Evolutionary conservation across 1,140 invertebrate genomes (phyloP).

Genomic region (Hermatobates lingyangjiaoensis): DNA sequence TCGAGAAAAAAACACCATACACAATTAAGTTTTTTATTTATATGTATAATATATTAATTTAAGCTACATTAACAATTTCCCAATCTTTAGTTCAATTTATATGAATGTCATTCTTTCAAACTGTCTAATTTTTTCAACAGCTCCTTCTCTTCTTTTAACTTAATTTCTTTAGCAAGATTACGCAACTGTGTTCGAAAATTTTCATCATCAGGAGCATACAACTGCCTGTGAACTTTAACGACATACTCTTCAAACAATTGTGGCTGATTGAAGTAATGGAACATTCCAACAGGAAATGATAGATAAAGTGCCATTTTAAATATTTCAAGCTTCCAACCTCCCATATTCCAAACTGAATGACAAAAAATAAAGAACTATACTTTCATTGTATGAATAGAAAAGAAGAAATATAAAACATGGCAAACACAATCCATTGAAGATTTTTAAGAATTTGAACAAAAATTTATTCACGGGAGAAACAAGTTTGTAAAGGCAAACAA

Average conservation of each 20-base stretch:
- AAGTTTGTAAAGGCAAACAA: too few relatives aligned
- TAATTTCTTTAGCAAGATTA: constrained; percentile 33
- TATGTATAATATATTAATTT: too few relatives aligned
- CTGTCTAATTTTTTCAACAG: too few relatives aligned
- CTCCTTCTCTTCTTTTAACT: constrained; percentile 29
- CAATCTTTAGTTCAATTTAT: too few relatives aligned
- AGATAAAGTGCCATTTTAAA: constrained; percentile 67
- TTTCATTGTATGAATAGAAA: too few relatives aligned
- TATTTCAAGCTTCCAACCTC: constrained; percentile 60
- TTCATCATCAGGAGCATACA: constrained; percentile 45
- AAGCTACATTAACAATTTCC: too few relatives aligned
- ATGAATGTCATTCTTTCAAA: too few relatives aligned
- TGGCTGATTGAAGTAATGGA: constrained; percentile 72
- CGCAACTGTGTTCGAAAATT: constrained; percentile 33
- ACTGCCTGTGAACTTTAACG: constrained; percentile 41
- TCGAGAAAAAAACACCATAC: too few relatives aligned
- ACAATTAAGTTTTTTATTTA: too few relatives aligned
- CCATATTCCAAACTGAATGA: constrained; percentile 31
- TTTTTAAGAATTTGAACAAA: not conserved
- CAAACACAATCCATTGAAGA: not conserved
- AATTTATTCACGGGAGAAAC: too few relatives aligned
- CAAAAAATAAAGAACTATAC: not conserved
- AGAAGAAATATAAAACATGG: not conserved
- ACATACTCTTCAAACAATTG: constrained; percentile 63
- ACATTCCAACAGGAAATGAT: constrained; percentile 60